Percentiles rank a stretch among this genome's conserved stretches.
Evolutionary conservation across 2,888 invertebrate species (phyloP).

Genomic region (Petrolisthes cinctipes): DNA sequence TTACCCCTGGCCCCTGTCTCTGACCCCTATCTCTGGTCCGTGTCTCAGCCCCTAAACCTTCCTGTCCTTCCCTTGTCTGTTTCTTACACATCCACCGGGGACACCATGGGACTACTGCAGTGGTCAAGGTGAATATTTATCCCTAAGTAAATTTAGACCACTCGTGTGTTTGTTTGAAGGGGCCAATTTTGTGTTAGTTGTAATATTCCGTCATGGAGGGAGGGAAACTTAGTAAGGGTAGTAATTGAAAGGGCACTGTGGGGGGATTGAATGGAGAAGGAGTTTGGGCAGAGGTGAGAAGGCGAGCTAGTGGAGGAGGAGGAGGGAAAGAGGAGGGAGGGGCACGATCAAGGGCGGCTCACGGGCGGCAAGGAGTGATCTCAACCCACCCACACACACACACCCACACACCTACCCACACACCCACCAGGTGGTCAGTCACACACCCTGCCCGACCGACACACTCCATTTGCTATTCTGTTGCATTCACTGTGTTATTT

Average conservation of each 20-base stretch:
- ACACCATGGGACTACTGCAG: too few relatives aligned
- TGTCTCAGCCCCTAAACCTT: too few relatives aligned
- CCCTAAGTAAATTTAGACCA: too few relatives aligned
- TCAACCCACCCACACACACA: constrained; percentile 42
- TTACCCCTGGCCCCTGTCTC: too few relatives aligned
- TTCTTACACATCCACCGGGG: not conserved
- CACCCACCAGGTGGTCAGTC: constrained; percentile 40
- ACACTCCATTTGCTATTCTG: constrained; percentile 40
- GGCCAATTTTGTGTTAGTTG: too few relatives aligned
- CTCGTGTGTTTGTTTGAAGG: too few relatives aligned
- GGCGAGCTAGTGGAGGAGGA: constrained; percentile 8
- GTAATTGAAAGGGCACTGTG: constrained; percentile 4
- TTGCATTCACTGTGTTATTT: constrained; percentile 61
- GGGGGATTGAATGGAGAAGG: not conserved
- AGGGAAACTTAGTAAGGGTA: constrained; percentile 13
- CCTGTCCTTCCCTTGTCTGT: too few relatives aligned
- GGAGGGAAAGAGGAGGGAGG: constrained; percentile 9
- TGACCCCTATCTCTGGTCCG: too few relatives aligned
- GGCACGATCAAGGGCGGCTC: constrained; percentile 35
- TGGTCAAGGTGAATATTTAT: too few relatives aligned
- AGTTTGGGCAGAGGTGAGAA: not conserved
- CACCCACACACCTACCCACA: constrained; percentile 15
- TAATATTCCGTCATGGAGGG: not conserved
- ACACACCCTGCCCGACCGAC: constrained; percentile 23
- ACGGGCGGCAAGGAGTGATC: constrained; percentile 50